A percentile compares a stretch with the other conserved stretches of the same genome.
These are phyloP conservation scores for Champsocephalus gunnari DNA, from an alignment of 2,797 vertebrate genomes.

Conservation along the genomic window DNA sequence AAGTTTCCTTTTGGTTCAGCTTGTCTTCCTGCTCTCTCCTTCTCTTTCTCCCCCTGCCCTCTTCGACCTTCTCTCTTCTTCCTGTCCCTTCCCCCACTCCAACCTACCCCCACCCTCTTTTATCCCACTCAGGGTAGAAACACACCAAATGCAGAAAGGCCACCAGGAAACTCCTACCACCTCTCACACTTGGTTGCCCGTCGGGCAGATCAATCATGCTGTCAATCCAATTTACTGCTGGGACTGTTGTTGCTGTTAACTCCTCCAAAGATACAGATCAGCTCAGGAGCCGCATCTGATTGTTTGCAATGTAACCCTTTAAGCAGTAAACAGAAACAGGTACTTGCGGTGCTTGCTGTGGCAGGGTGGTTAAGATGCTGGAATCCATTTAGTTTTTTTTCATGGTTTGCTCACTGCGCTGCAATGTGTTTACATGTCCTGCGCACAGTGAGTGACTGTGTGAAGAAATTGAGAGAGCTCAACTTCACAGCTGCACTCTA, in stretches of 20 bases:
- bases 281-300: constrained; percentile 26
- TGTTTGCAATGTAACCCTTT: constrained; percentile 45
- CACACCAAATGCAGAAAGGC: constrained; percentile 77
- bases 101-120: constrained; percentile 73
- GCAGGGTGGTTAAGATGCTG: constrained; percentile 39
- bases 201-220: constrained; percentile 62
- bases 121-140: constrained; percentile 71
- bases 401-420: constrained; percentile 56
- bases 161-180: constrained; percentile 66
- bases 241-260: constrained; percentile 46
- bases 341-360: constrained; percentile 49
- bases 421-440: constrained; percentile 56
- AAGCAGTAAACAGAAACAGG: constrained; percentile 45
- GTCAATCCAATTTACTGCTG: constrained; percentile 58
- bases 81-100: constrained; percentile 77
- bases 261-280: constrained; percentile 38
- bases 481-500: constrained; percentile 41
- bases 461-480: constrained; percentile 35
- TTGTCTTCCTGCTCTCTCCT: constrained; percentile 59
- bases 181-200: constrained; percentile 62
- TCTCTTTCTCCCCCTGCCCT: constrained; percentile 70
- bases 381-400: constrained; percentile 46
- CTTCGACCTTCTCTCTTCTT: constrained; percentile 77
- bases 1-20: constrained; percentile 63
- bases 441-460: constrained; percentile 57